Evolutionary conservation across 2,797 vertebrate species (phyloP).

Genomic region (Phoeniculus purpureus): DNA sequence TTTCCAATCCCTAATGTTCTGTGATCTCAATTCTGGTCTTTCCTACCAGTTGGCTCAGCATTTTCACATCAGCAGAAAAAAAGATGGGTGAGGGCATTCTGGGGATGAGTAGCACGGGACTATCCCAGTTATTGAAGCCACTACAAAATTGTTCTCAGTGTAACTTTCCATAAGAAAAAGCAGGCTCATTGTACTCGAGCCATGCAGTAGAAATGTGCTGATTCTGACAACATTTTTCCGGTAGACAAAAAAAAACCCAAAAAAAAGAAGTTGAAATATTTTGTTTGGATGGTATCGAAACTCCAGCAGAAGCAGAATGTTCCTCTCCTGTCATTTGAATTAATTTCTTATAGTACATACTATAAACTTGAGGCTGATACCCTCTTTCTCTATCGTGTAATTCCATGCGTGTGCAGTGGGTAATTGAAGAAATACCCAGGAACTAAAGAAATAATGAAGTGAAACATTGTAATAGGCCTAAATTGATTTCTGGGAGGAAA

Average conservation of each 20-base stretch:
- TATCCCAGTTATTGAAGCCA: not conserved
- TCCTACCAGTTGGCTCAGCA: not conserved
- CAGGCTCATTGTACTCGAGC: conserved; percentile 19
- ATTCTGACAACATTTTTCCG: conserved; percentile 31
- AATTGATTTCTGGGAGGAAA: not conserved
- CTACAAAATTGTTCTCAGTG: not conserved
- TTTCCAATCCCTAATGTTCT: too few relatives aligned
- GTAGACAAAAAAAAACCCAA: not conserved
- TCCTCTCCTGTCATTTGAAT: not conserved
- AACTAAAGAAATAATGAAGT: not conserved
- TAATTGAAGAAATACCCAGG: not conserved
- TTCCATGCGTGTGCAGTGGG: rapidly evolving
- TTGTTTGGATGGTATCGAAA: conserved; percentile 12
- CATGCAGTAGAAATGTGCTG: conserved; percentile 43
- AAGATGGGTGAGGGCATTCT: not conserved
- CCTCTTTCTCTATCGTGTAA: not conserved
- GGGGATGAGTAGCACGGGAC: not conserved
- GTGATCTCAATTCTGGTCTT: not conserved
- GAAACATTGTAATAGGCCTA: not conserved
- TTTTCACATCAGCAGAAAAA: not conserved
- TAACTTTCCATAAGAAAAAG: not conserved
- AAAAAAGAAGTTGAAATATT: not conserved
- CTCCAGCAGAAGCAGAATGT: not conserved
- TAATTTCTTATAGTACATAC: not conserved
- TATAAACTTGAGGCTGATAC: not conserved